These are phyloP conservation scores for Periparus ater DNA, from an alignment of 2,797 vertebrate genomes.

Conservation along the genomic window DNA sequence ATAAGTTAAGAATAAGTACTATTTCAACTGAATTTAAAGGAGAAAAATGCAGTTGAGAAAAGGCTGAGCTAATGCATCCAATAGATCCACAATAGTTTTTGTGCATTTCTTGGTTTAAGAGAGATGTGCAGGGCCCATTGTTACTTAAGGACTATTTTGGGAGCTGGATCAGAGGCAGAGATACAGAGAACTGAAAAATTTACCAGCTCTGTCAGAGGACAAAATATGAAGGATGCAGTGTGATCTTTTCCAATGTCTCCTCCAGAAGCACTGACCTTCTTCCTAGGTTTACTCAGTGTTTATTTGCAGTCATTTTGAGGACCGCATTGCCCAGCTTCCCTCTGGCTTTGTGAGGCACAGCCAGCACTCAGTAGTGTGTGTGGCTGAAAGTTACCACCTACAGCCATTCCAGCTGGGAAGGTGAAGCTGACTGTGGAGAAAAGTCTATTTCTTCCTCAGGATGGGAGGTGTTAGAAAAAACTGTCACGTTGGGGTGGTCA, in stretches of 20 bases:
- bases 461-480: background rate
- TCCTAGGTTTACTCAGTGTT: background rate
- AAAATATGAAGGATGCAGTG: background rate
- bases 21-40: background rate
- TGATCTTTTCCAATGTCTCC: background rate
- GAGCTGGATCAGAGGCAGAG: background rate
- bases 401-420: background rate
- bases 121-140: background rate
- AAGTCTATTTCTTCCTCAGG: background rate
- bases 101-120: background rate
- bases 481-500: background rate
- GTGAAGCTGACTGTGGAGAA: background rate
- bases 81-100: background rate
- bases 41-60: background rate
- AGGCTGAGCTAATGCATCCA: background rate
- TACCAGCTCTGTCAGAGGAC: background rate
- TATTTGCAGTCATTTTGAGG: background rate
- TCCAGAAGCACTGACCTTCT: background rate
- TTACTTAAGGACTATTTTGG: background rate
- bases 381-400: background rate
- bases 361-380: accelerated
- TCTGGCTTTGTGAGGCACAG: background rate
- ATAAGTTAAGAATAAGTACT: background rate
- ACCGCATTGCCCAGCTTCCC: background rate
- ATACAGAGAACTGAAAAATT: background rate